Conservation (phyloP, 2,888 invertebrate genomes). For the Elegia similella region DNA sequence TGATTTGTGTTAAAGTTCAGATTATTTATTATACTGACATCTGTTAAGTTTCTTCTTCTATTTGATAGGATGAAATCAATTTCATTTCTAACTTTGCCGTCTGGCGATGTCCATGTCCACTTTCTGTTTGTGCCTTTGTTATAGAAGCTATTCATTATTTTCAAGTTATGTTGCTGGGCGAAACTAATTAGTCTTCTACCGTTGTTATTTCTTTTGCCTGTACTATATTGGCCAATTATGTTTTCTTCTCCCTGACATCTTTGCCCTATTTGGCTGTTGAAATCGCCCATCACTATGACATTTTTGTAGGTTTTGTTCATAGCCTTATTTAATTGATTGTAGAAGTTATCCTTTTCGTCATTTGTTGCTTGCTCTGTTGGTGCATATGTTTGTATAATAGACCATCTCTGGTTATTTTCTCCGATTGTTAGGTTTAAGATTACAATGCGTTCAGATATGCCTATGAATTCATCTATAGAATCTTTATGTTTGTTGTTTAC, state of each 20-base stretch:
- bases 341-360: constrained; percentile 24
- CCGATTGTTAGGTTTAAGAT: constrained; percentile 24
- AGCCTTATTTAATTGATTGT: constrained; percentile 20
- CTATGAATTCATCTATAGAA: constrained; percentile 28
- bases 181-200: constrained; percentile 3
- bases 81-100: too few species aligned
- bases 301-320: constrained; percentile 20
- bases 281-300: constrained; percentile 24
- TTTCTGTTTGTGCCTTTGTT: too few species aligned
- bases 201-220: constrained; percentile 1
- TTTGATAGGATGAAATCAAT: too few species aligned
- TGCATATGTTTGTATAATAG: constrained; percentile 28
- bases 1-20: too few species aligned
- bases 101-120: too few species aligned
- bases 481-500: constrained; percentile 29
- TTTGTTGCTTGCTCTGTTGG: constrained; percentile 26
- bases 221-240: too few species aligned
- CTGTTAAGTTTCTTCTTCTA: too few species aligned
- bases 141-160: neutral
- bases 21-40: too few species aligned
- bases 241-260: too few species aligned
- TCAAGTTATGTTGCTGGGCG: neutral
- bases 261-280: too few species aligned
- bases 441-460: constrained; percentile 31
- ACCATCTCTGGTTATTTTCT: neutral